These are phyloP conservation scores for Anarrhichthys ocellatus DNA, from an alignment of 2,113 vertebrate species.

Conservation along the genomic window DNA sequence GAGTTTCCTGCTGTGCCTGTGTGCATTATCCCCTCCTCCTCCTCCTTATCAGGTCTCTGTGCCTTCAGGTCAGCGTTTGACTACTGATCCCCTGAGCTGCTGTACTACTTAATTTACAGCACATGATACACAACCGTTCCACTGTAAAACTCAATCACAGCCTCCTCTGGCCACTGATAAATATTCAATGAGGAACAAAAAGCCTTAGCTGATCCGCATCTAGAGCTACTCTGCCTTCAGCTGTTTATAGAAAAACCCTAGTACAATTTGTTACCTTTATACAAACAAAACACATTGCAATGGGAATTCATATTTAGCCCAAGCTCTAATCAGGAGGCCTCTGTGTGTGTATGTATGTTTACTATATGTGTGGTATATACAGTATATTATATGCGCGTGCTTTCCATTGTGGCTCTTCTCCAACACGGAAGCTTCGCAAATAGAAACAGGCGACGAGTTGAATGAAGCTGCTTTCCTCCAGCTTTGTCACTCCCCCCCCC, in stretches of 20 bases:
- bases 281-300: conserved; percentile 29
- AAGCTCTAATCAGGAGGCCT: conserved; percentile 27
- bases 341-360: background rate
- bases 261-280: conserved; percentile 28
- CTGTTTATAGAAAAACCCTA: conserved; percentile 33
- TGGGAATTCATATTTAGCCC: conserved; percentile 24
- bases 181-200: conserved; percentile 65
- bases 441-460: conserved; percentile 39
- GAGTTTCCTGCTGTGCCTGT: background rate
- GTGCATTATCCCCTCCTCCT: fast-evolving
- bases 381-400: background rate
- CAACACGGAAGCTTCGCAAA: conserved; percentile 35
- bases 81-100: conserved; percentile 53
- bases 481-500: background rate
- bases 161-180: conserved; percentile 60
- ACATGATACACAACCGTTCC: conserved; percentile 52
- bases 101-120: conserved; percentile 52
- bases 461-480: conserved; percentile 46
- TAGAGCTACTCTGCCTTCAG: conserved; percentile 19
- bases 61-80: conserved; percentile 60
- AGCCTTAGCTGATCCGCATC: conserved; percentile 28
- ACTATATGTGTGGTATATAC: conserved; percentile 15
- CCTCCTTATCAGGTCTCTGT: conserved; percentile 38
- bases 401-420: conserved; percentile 41
- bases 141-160: conserved; percentile 54